Evolutionary conservation across 2,797 vertebrate genomes (phyloP).

Genomic region (Myoxocephalus aenaeus): DNA sequence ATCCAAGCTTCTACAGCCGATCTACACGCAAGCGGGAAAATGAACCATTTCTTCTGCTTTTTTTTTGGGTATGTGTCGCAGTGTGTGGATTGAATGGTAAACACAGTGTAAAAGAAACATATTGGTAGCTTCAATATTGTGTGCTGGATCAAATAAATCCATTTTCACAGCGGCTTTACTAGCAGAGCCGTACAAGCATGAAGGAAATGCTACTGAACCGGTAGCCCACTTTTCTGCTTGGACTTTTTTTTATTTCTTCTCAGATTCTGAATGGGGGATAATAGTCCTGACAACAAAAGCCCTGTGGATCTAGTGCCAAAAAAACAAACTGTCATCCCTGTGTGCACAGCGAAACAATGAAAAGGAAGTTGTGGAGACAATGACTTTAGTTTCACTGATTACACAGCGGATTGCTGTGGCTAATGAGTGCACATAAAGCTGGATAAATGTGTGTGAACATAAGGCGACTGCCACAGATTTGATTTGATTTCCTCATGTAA

Average conservation of each 20-base stretch:
- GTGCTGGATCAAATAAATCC: constrained; percentile 52
- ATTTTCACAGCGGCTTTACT: constrained; percentile 59
- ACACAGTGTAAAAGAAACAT: constrained; percentile 26
- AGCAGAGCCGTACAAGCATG: constrained; percentile 21
- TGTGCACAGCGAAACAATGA: constrained; percentile 31
- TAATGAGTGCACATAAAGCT: constrained; percentile 29
- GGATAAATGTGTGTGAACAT: constrained; percentile 14
- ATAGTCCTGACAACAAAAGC: constrained; percentile 37
- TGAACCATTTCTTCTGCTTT: constrained; percentile 12
- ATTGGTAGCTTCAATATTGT: constrained; percentile 22
- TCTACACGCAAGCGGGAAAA: constrained; percentile 27
- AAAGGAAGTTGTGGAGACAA: constrained; percentile 20
- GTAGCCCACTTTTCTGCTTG: constrained; percentile 27
- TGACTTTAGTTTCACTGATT: constrained; percentile 51
- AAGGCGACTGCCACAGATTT: neutral
- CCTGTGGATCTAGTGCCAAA: constrained; percentile 17
- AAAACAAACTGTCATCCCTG: constrained; percentile 33
- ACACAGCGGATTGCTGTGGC: constrained; percentile 35
- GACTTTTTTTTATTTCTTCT: neutral
- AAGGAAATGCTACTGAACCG: constrained; percentile 37
- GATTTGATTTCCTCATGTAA: neutral
- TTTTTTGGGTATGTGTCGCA: constrained; percentile 15
- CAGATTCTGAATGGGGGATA: constrained; percentile 25
- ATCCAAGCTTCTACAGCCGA: constrained; percentile 34
- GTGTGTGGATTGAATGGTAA: constrained; percentile 23